A percentile compares a stretch with the other conserved stretches of the same genome.
These are phyloP conservation scores for Heliocidaris tuberculata DNA, from an alignment of 35 echinoderm and acorn worm genomes.

Conservation along the genomic window DNA sequence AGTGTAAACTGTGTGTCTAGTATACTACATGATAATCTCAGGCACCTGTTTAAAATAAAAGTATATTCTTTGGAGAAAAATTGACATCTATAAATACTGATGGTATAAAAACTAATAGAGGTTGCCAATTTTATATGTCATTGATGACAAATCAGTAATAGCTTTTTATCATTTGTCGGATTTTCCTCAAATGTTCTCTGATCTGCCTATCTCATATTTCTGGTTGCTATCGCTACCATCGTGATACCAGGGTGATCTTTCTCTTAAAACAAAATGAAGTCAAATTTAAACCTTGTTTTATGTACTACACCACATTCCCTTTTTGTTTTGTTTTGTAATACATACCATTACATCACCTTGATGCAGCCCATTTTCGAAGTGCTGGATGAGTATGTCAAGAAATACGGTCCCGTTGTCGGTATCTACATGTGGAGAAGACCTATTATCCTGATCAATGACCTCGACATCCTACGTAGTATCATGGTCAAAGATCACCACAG, in stretches of 20 bases:
- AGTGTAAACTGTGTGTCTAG: no score
- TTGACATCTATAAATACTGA: no score
- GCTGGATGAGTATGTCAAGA: neutral
- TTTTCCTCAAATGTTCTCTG: no score
- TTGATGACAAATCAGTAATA: no score
- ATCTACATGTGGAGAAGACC: slow-evolving; percentile 24
- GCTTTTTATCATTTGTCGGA: no score
- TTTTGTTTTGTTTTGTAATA: neutral
- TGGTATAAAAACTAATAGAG: no score
- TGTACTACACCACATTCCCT: neutral
- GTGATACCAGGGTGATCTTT: neutral
- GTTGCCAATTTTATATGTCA: no score
- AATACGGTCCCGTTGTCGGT: slow-evolving; percentile 3
- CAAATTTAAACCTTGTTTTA: neutral
- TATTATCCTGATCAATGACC: neutral
- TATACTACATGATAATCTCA: no score
- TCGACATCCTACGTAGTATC: slow-evolving; percentile 24
- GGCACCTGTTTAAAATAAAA: no score
- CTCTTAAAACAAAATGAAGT: neutral
- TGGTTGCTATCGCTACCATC: no score
- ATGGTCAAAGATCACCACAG: slow-evolving; percentile 3
- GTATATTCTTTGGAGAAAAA: no score
- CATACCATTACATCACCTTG: neutral
- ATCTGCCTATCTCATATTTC: no score
- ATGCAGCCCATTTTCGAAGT: neutral